Evolutionary conservation across 2,888 invertebrate genomes (phyloP).

Genomic region (Meiosimyza decipiens): DNA sequence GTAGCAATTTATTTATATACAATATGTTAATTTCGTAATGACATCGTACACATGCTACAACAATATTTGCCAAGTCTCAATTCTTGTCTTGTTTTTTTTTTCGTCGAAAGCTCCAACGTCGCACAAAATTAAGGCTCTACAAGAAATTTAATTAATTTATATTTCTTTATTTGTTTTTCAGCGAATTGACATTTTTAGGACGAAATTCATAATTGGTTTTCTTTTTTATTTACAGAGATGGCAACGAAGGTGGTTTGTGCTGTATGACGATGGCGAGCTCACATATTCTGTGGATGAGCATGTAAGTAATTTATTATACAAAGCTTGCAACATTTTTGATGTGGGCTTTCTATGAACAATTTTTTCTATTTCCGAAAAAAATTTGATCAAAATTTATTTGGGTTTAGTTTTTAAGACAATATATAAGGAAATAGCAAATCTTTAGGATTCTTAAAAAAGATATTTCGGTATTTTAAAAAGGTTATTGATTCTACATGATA

Average conservation of each 20-base stretch:
- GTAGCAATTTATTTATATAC: slow-evolving; percentile 8
- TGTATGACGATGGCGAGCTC: slow-evolving; percentile 97
- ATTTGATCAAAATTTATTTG: no score
- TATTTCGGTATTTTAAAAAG: no score
- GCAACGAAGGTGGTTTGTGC: slow-evolving; percentile 98
- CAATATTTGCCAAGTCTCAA: slow-evolving; percentile 45
- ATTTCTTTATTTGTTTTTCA: background rate
- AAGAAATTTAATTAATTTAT: no score
- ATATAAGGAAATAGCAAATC: no score
- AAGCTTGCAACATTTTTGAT: background rate
- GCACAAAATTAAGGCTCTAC: no score
- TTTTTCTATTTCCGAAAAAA: no score
- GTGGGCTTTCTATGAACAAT: no score
- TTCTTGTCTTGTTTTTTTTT: slow-evolving; percentile 45
- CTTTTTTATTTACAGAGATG: slow-evolving; percentile 84
- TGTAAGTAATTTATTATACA: slow-evolving; percentile 74
- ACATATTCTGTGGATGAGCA: slow-evolving; percentile 98
- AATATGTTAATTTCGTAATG: slow-evolving; percentile 13
- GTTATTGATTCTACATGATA: no score
- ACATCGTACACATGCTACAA: background rate
- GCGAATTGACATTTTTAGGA: slow-evolving; percentile 20
- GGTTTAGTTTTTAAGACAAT: no score
- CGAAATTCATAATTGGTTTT: slow-evolving; percentile 43
- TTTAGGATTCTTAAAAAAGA: no score
- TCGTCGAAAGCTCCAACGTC: no score